These are phyloP conservation scores for Peromyscus aztecus DNA, from an alignment of 2,797 vertebrate genomes.

Conservation along the genomic window DNA sequence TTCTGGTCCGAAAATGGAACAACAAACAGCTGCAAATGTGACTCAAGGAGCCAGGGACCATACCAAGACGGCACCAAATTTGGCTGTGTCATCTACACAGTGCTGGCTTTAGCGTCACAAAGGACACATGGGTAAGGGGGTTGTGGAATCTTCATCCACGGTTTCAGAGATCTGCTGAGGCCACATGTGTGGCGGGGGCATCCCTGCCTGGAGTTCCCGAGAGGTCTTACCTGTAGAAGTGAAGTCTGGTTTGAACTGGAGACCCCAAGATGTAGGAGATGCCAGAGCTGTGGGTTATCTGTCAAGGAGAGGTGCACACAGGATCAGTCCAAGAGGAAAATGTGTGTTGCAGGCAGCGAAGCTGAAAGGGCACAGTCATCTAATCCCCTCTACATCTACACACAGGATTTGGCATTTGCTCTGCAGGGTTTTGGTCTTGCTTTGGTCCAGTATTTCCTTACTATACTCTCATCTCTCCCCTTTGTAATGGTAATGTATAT, in stretches of 20 bases:
- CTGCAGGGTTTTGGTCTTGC: neutral
- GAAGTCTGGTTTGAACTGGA: neutral
- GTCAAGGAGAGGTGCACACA: neutral
- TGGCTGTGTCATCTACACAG: neutral
- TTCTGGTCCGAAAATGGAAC: neutral
- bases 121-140: too few species aligned
- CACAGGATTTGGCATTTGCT: too few species aligned
- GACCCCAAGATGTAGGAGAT: neutral
- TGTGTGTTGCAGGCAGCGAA: neutral
- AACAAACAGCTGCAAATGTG: neutral
- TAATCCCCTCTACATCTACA: neutral
- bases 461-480: neutral
- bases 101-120: neutral
- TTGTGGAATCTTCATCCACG: neutral
- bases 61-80: neutral
- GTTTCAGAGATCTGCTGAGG: neutral
- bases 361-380: neutral
- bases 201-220: neutral
- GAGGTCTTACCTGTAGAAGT: too few species aligned
- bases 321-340: neutral
- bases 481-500: neutral
- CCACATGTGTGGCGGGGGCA: neutral
- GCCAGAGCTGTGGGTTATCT: neutral
- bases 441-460: neutral
- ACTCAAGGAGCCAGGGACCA: neutral